A percentile compares a stretch with the other conserved stretches of the same genome.
Evolutionary conservation across 2,797 vertebrate species (phyloP).

Genomic region (Myripristis jacobus): DNA sequence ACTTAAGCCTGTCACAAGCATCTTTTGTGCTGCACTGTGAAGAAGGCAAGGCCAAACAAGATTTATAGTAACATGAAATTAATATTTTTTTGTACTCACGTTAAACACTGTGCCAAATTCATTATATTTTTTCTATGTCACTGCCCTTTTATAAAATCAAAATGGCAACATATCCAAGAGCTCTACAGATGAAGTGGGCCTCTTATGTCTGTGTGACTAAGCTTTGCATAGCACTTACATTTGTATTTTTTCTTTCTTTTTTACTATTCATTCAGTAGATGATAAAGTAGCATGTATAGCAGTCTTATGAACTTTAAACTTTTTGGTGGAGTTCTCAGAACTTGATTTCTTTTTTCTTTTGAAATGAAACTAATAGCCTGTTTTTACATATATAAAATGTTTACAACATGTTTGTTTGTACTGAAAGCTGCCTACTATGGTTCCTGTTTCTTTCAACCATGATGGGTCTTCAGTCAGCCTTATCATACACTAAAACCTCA

Average conservation of each 20-base stretch:
- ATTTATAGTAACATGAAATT: conserved; percentile 14
- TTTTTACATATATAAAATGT: conserved; percentile 48
- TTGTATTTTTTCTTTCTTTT: conserved; percentile 44
- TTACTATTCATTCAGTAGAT: conserved; percentile 28
- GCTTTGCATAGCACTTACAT: conserved; percentile 30
- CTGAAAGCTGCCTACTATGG: conserved; percentile 31
- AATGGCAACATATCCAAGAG: conserved; percentile 13
- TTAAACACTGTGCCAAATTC: conserved; percentile 25
- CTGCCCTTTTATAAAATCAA: conserved; percentile 37
- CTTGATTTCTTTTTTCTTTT: conserved; percentile 22
- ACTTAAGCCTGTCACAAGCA: conserved; percentile 24
- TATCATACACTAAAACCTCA: conserved; percentile 24
- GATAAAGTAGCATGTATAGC: not conserved
- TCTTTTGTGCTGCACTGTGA: conserved; percentile 54
- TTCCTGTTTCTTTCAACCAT: not conserved
- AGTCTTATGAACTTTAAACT: conserved; percentile 20
- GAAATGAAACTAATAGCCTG: conserved; percentile 21
- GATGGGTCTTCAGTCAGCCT: conserved; percentile 6
- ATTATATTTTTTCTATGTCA: conserved; percentile 8
- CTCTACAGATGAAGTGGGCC: conserved; percentile 20
- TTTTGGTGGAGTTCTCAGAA: conserved; percentile 17
- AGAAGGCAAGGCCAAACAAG: conserved; percentile 21
- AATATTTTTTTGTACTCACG: conserved; percentile 16
- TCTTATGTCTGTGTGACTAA: conserved; percentile 31
- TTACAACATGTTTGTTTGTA: conserved; percentile 59